phyloP scores from a whole-genome alignment of 2,797 vertebrate genomes.

The Synaphobranchus kaupii region DNA sequence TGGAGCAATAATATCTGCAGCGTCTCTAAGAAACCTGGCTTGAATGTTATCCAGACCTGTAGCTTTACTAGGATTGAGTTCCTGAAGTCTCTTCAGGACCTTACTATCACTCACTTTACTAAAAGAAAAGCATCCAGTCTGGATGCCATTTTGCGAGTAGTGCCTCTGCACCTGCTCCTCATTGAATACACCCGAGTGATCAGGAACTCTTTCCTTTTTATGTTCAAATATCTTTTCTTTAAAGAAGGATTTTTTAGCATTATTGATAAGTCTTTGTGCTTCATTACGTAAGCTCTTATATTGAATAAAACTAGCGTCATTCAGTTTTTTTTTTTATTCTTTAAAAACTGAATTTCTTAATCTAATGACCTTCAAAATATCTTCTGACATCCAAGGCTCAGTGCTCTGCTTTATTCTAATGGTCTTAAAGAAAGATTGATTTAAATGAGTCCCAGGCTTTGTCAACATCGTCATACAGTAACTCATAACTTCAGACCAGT shows the following conservation, averaged over 20 bases:
- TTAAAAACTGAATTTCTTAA: background rate
- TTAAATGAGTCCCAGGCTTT: constrained; percentile 9
- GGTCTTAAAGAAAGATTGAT: background rate
- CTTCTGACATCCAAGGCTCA: too few relatives aligned
- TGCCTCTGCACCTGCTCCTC: too few relatives aligned
- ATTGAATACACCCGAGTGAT: background rate
- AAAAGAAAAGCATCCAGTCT: too few relatives aligned
- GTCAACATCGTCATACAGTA: constrained; percentile 1
- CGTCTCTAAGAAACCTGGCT: constrained; percentile 1
- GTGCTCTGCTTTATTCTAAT: constrained; percentile 3
- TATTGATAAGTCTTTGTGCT: background rate
- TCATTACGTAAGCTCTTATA: background rate
- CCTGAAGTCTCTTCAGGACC: background rate
- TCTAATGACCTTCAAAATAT: too few relatives aligned
- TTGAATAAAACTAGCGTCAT: background rate
- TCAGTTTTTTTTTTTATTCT: background rate
- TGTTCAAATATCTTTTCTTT: background rate
- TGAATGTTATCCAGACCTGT: background rate
- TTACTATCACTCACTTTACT: background rate
- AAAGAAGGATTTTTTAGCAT: too few relatives aligned
- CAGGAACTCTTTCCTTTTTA: too few relatives aligned
- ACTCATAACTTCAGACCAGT: background rate
- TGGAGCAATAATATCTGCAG: constrained; percentile 5
- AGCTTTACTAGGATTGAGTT: background rate
- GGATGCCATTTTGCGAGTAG: too few relatives aligned